Base-by-base conservation (phyloP, 1,140 invertebrate species). In the Drosophila athabasca region DNA sequence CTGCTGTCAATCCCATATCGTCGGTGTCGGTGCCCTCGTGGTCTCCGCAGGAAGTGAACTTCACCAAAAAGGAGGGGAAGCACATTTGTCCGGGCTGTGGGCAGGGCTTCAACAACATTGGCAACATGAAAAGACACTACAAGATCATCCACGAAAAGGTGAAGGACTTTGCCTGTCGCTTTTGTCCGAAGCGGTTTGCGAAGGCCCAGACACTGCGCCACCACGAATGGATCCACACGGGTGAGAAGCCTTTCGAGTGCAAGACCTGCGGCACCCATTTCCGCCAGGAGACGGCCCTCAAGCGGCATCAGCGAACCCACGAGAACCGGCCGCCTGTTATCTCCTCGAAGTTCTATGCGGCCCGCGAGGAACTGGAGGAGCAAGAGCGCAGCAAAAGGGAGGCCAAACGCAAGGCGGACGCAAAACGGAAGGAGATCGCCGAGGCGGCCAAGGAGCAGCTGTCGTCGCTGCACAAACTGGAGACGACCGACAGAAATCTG, bases 151-250 rank as follows among this genome's bases (percentile, higher is more conserved):
- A 91, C 54, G 84, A 90, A 5, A 91, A 90, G 51, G 85, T 91
- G 7, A 91, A 91, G 52, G 89, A 91, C 43, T 91, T 91, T 2
- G 84, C 88, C 6, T 91, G 90, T 45, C 76, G 89, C 5, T 91
- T 90, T 24, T 91, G 90, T 50, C 79, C 88, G 0, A 80, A 85
- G 39, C 55, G 85, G 0, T 91, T 91, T 29, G 90, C 90, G 0
- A 91, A 91, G 53, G 90, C 90, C 1, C 90, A 91, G 41, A 90
- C 90, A 0, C 39, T 91, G n/a, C 78, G 90, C 8, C 90, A 91
- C 48, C 90, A 91, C 54, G 89, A 91, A 46, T 91, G 90, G 90
- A 91, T 89, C 0, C 90, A 91, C 6, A 91, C 90, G 35, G 95
- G 95, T 7, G 90, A 91, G 50, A 91, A 91, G 26, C 90, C 90